phyloP scores from a whole-genome alignment of 2,113 vertebrate species.

The Chloroceryle aenea region DNA sequence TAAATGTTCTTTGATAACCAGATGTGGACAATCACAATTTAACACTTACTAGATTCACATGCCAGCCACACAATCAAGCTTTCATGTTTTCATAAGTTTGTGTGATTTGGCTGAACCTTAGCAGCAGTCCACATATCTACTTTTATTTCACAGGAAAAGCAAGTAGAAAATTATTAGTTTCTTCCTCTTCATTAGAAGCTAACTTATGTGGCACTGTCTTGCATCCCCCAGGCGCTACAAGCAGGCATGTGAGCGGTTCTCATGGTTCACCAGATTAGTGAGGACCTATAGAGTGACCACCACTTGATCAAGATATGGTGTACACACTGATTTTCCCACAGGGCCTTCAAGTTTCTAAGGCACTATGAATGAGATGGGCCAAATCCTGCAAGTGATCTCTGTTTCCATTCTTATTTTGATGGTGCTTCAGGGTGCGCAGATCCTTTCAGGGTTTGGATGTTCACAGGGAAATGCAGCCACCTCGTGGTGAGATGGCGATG shows the following conservation, averaged over 20 bases:
- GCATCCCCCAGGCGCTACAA: background rate
- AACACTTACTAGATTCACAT: background rate
- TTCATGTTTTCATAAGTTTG: background rate
- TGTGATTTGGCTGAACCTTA: background rate
- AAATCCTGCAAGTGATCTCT: background rate
- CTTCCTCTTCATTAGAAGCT: background rate
- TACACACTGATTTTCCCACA: background rate
- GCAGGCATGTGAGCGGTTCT: no score
- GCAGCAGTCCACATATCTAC: background rate
- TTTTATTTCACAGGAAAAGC: background rate
- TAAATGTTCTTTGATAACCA: background rate
- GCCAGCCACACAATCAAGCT: background rate
- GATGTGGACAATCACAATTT: background rate
- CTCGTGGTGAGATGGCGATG: conserved; percentile 21
- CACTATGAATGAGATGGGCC: background rate
- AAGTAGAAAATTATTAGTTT: background rate
- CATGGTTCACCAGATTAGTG: rapidly evolving
- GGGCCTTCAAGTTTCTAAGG: background rate
- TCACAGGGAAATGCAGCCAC: conserved; percentile 63
- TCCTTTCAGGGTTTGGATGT: background rate
- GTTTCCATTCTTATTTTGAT: background rate
- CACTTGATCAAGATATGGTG: background rate
- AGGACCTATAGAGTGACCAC: background rate
- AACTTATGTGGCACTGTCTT: background rate
- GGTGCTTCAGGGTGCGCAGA: background rate